Conservation (phyloP, 2,797 vertebrate genomes). For the Apodemus agrarius region DNA sequence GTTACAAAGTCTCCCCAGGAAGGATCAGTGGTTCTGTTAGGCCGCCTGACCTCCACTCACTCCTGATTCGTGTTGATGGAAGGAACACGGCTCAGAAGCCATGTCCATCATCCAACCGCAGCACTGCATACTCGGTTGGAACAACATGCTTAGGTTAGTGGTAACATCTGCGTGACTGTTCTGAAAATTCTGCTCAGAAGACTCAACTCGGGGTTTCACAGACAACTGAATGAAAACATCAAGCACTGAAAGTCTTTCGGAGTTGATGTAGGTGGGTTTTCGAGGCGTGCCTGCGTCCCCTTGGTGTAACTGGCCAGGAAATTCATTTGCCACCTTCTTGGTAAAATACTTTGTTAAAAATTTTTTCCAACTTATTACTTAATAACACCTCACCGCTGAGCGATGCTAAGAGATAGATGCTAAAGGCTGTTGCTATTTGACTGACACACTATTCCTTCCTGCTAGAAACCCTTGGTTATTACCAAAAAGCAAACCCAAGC, state of each 20-base stretch:
- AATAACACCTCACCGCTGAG: neutral
- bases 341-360: slow-evolving; percentile 32
- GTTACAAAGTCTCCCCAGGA: neutral
- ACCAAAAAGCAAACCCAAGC: slow-evolving; percentile 47
- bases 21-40: neutral
- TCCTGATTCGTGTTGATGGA: neutral
- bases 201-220: neutral
- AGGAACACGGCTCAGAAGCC: slow-evolving; percentile 29
- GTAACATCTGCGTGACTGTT: too few species aligned
- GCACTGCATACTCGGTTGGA: neutral
- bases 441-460: slow-evolving; percentile 35
- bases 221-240: neutral
- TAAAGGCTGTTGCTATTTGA: slow-evolving; percentile 5
- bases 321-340: neutral
- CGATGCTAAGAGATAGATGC: neutral
- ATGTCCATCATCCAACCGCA: slow-evolving; percentile 14
- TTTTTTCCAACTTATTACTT: neutral
- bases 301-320: neutral
- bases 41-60: neutral
- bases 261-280: neutral
- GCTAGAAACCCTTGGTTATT: neutral
- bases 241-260: neutral
- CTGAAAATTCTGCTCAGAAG: slow-evolving; percentile 28
- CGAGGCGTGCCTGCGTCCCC: neutral
- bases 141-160: neutral